These are phyloP conservation scores for Chaenogobius annularis DNA, from an alignment of 2,113 vertebrate species.

Conservation along the genomic window DNA sequence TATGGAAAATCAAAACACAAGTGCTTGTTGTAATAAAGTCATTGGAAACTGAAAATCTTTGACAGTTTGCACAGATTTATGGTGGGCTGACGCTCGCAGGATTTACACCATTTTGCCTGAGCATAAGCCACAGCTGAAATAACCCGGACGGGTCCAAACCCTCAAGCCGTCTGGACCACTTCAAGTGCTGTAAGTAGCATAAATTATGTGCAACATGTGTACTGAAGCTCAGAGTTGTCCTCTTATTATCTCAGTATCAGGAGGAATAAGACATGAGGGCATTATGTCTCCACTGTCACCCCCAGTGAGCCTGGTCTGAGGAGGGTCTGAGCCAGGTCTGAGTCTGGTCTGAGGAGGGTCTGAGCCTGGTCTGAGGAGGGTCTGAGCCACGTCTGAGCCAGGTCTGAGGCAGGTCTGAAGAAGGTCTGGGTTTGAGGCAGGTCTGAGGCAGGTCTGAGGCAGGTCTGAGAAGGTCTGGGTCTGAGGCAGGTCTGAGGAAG, in stretches of 20 bases:
- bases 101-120: constrained; percentile 60
- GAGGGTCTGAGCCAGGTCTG: too few relatives aligned
- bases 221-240: background rate
- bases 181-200: constrained; percentile 28
- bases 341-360: too few relatives aligned
- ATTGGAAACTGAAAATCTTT: constrained; percentile 51
- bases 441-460: too few relatives aligned
- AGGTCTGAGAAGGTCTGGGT: too few relatives aligned
- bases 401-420: too few relatives aligned
- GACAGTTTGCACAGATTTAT: constrained; percentile 57
- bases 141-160: constrained; percentile 58
- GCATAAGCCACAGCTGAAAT: constrained; percentile 70
- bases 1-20: constrained; percentile 33
- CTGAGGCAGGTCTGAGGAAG: too few relatives aligned
- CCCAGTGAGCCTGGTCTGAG: constrained; percentile 20
- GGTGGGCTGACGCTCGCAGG: constrained; percentile 38
- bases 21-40: constrained; percentile 34
- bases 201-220: constrained; percentile 31
- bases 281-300: constrained; percentile 36
- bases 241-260: constrained; percentile 12
- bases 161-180: constrained; percentile 44
- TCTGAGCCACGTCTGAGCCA: too few relatives aligned
- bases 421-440: too few relatives aligned
- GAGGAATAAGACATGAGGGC: constrained; percentile 21
- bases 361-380: too few relatives aligned